A percentile compares a stretch with the other conserved stretches of the same genome.
Evolutionary conservation across 2,888 invertebrate species (phyloP).

Genomic region (Chrysotoxum bicinctum): DNA sequence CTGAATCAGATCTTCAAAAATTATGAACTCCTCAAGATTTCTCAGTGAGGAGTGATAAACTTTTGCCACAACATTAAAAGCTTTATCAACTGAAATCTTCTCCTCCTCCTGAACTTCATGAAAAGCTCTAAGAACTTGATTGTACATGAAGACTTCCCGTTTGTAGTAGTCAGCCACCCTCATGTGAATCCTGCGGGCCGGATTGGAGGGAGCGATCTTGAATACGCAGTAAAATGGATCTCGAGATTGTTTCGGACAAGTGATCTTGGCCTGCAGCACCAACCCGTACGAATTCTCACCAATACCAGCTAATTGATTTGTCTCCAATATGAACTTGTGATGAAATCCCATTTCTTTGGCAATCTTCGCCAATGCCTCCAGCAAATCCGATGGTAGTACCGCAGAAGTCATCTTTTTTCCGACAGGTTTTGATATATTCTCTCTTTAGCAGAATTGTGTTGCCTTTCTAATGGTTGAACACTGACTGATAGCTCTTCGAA

Average conservation of each 20-base stretch:
- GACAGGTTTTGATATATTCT: not conserved
- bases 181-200: constrained; percentile 76
- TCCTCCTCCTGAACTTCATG: constrained; percentile 51
- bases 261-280: constrained; percentile 73
- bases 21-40: constrained; percentile 76
- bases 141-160: constrained; percentile 78
- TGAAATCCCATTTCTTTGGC: constrained; percentile 21
- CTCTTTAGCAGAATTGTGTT: constrained; percentile 20
- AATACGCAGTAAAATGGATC: constrained; percentile 72
- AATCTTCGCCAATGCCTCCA: constrained; percentile 32
- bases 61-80: constrained; percentile 74
- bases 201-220: constrained; percentile 77
- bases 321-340: constrained; percentile 32
- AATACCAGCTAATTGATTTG: constrained; percentile 50
- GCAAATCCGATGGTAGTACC: constrained; percentile 28
- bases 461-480: constrained; percentile 59
- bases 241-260: not conserved
- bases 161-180: constrained; percentile 76
- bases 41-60: constrained; percentile 74
- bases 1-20: constrained; percentile 76
- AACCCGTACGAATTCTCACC: constrained; percentile 76
- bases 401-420: constrained; percentile 32
- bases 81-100: constrained; percentile 4
- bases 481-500: constrained; percentile 59
- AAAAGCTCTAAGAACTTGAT: constrained; percentile 75